These are phyloP conservation scores for Phoeniculus purpureus DNA, from an alignment of 2,797 vertebrate genomes.

Conservation along the genomic window DNA sequence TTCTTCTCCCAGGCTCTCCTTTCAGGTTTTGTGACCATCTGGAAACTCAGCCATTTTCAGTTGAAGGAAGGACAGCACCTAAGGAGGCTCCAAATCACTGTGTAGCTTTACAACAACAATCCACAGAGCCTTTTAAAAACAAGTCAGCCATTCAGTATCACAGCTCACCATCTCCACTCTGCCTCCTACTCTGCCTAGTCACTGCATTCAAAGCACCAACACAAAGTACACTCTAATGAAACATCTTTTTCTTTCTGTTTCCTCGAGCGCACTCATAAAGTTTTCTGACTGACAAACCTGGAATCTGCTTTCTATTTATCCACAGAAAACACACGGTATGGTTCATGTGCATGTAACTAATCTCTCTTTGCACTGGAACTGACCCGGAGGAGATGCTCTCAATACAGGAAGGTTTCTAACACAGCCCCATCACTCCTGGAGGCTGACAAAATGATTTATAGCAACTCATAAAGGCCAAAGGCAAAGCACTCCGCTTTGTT, in stretches of 20 bases:
- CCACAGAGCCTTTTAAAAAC: conserved; percentile 23
- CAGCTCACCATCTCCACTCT: not conserved
- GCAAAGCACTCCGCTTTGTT: not conserved
- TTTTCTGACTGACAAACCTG: not conserved
- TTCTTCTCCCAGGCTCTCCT: not conserved
- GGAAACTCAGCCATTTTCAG: not conserved
- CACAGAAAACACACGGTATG: not conserved
- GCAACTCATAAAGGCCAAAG: conserved; percentile 1
- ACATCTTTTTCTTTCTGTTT: not conserved
- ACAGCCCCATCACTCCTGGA: not conserved
- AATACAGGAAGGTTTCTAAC: not conserved
- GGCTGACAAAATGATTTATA: not conserved
- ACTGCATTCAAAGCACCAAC: not conserved
- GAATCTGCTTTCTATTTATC: not conserved
- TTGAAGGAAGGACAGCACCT: not conserved
- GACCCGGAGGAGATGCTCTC: conserved; percentile 5
- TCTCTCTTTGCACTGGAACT: not conserved
- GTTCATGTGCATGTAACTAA: not conserved
- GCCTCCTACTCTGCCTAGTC: not conserved
- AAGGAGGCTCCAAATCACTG: not conserved
- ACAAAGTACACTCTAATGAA: not conserved
- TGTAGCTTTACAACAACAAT: conserved; percentile 2
- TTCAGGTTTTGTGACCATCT: not conserved
- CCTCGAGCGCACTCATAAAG: not conserved
- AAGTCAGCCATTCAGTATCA: not conserved